Evolutionary conservation across 1,140 invertebrate species (phyloP), one percentile per base, ranked within the genome.

Genomic region (Colletes latitarsis): DNA sequence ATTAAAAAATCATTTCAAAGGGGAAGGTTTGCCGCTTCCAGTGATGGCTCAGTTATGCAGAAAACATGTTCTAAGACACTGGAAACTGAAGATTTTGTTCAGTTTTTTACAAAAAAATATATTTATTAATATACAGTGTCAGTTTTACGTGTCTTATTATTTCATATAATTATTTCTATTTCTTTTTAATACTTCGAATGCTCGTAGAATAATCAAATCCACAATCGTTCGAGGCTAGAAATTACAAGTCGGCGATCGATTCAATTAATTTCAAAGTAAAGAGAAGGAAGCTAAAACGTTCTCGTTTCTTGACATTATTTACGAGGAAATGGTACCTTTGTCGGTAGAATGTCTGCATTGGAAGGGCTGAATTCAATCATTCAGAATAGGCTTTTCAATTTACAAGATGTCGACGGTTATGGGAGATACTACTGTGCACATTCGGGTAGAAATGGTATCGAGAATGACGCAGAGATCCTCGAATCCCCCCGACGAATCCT

Each of bases 401-500:
- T 80, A 68, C 71, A 67, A 75, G 60, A 74, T 9, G 77, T 43
- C 78, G 53, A 68, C 46, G 30, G 14, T 62, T 62, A 67, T 60
- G 43, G 19, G n/a, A 72, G 43, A 75, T 72, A 75, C 63, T 75
- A 30, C 39, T 17, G 39, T 30, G 15, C 10, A 14, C 43, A 66
- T 53, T n/a, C 9, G 21, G 43, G 21, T 55, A 43, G 53, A 49
- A 19, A 43, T 46, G 60, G 49, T 53, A 19, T 67, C 49, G 39
- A 53, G 46, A 41, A 73, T 30, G 41, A 21, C 4, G 52, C 10
- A 9, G 6, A 15, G 15, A 19, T 30, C 30, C 68, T 41, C 68
- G 49, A 78, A 63, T n/a, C 63, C 39, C 10, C 15, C 14, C 49
- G 21, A 63, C 68, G 58, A 66, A 63, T 63, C n/a, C 68, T 43